phyloP scores from a whole-genome alignment of 2,113 vertebrate species.

The Colaptes auratus region DNA sequence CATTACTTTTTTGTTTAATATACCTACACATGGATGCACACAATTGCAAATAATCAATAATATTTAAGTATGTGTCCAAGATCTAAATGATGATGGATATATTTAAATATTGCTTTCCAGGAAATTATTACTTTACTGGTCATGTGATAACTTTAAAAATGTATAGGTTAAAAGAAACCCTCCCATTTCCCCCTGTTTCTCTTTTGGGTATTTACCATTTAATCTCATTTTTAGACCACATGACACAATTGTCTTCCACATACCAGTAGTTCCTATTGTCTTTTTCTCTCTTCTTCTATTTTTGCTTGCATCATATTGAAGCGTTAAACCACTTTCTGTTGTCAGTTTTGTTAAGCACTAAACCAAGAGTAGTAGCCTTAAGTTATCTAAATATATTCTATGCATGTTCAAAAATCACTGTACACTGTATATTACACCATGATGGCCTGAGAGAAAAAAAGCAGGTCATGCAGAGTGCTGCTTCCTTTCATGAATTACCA shows the following conservation, averaged over 20 bases:
- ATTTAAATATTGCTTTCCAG: slow-evolving; percentile 79
- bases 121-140: slow-evolving; percentile 78
- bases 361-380: slow-evolving; percentile 25
- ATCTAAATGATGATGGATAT: slow-evolving; percentile 83
- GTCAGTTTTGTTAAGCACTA: slow-evolving; percentile 59
- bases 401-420: slow-evolving; percentile 42
- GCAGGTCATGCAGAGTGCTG: slow-evolving; percentile 47
- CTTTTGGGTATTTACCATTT: slow-evolving; percentile 44
- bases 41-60: slow-evolving; percentile 85
- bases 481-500: slow-evolving; percentile 73
- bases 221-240: slow-evolving; percentile 46
- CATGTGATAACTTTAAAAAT: slow-evolving; percentile 69
- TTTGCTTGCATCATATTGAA: background rate
- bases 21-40: slow-evolving; percentile 81
- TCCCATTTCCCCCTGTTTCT: slow-evolving; percentile 41
- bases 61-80: slow-evolving; percentile 84
- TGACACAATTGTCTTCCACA: slow-evolving; percentile 35
- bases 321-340: slow-evolving; percentile 39
- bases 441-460: slow-evolving; percentile 56
- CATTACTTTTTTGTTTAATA: slow-evolving; percentile 78
- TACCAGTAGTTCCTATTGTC: slow-evolving; percentile 21
- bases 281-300: slow-evolving; percentile 3
- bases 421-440: slow-evolving; percentile 48
- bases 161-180: slow-evolving; percentile 57
- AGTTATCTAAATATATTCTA: slow-evolving; percentile 45